phyloP scores from a whole-genome alignment of 2,797 vertebrate genomes.

The Geotrypetes seraphini region DNA sequence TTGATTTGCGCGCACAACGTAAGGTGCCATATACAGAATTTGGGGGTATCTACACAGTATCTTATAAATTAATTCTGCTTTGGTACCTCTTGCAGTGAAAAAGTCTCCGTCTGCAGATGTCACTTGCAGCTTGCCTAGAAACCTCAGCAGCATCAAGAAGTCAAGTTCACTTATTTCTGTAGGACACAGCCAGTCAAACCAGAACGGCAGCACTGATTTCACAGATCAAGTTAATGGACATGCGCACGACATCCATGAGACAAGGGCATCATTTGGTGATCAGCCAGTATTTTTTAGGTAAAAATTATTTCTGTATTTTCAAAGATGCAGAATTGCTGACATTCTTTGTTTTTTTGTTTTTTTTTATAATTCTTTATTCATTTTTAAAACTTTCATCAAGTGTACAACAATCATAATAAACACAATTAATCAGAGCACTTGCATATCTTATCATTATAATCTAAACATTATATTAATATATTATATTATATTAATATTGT shows the following conservation, averaged over 20 bases:
- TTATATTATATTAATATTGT: too few relatives aligned
- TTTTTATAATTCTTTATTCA: too few relatives aligned
- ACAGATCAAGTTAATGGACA: slow-evolving; percentile 33
- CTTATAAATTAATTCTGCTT: too few relatives aligned
- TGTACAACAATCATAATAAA: too few relatives aligned
- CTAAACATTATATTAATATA: too few relatives aligned
- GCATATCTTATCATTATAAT: too few relatives aligned
- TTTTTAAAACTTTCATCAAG: too few relatives aligned
- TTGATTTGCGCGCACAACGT: too few relatives aligned
- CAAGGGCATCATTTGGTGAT: slow-evolving; percentile 59
- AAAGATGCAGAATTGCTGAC: neutral
- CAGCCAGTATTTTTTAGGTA: slow-evolving; percentile 96
- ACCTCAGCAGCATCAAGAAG: slow-evolving; percentile 56
- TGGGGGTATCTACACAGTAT: too few relatives aligned
- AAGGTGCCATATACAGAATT: too few relatives aligned
- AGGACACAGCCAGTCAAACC: slow-evolving; percentile 61
- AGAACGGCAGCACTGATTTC: slow-evolving; percentile 50
- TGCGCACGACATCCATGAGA: slow-evolving; percentile 38
- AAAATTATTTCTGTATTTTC: neutral
- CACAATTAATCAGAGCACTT: too few relatives aligned
- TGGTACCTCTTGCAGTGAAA: slow-evolving; percentile 73
- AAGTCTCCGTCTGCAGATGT: slow-evolving; percentile 76
- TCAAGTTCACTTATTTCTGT: slow-evolving; percentile 82
- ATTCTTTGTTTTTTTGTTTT: too few relatives aligned
- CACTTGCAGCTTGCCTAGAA: slow-evolving; percentile 81